Conservation (phyloP, 2,113 vertebrate genomes). For the Datnioides undecimradiatus region DNA sequence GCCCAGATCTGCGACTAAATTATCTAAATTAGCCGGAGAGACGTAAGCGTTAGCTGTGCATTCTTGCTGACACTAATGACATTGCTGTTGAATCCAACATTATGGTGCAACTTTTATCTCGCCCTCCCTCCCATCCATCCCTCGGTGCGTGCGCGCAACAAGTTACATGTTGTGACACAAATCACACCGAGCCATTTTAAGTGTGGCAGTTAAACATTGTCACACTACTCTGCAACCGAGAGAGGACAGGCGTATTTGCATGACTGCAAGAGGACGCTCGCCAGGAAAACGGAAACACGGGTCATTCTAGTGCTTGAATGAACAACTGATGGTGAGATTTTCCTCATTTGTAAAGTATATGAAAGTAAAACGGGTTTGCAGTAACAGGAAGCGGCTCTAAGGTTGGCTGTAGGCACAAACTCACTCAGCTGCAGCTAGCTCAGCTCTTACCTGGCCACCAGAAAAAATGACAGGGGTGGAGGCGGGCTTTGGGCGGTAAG, state of each 20-base stretch:
- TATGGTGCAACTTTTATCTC: neutral
- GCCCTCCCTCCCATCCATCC: neutral
- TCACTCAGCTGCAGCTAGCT: constrained; percentile 82
- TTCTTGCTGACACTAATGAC: neutral
- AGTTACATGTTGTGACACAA: neutral
- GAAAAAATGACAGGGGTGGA: constrained; percentile 99
- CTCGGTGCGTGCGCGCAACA: neutral
- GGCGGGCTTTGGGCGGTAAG: constrained; percentile 98
- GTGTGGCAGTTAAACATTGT: neutral
- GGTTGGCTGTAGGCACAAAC: constrained; percentile 88
- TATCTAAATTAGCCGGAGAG: neutral
- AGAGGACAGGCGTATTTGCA: neutral
- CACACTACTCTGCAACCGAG: neutral
- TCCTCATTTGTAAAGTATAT: neutral
- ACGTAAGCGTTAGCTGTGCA: neutral
- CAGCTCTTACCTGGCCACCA: constrained; percentile 99
- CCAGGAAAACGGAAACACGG: neutral
- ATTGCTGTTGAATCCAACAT: neutral
- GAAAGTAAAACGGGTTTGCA: constrained; percentile 86
- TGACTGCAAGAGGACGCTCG: neutral
- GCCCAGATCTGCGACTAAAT: neutral
- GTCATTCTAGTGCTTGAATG: neutral
- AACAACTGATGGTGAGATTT: neutral
- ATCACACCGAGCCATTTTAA: neutral
- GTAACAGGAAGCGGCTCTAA: constrained; percentile 91